phyloP scores from a whole-genome alignment of 2,888 invertebrate genomes.

The Tineola bisselliella region DNA sequence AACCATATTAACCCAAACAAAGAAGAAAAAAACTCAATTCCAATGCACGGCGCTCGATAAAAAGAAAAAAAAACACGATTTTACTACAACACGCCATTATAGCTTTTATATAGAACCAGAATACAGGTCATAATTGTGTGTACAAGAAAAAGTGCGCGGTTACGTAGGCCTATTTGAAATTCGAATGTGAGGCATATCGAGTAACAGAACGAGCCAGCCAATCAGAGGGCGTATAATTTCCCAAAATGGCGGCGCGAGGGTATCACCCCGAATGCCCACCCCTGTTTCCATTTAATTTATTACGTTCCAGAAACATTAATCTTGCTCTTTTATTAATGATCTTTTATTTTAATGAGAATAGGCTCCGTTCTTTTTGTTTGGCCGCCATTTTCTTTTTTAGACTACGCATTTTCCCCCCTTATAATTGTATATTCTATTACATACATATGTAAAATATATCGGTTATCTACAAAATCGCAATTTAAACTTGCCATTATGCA shows the following conservation, averaged over 20 bases:
- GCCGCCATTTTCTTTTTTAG: no score
- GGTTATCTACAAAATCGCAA: no score
- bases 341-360: slow-evolving; percentile 63
- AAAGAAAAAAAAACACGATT: no score
- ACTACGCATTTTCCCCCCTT: background rate
- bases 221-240: background rate
- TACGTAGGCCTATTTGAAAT: background rate
- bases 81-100: background rate
- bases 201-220: background rate
- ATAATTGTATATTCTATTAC: no score
- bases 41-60: no score
- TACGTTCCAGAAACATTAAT: slow-evolving; percentile 59
- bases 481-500: no score
- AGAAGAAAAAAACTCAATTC: no score
- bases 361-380: slow-evolving; percentile 26
- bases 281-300: slow-evolving; percentile 57
- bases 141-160: background rate
- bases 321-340: slow-evolving; percentile 65
- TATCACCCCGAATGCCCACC: slow-evolving; percentile 24
- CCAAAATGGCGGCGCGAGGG: slow-evolving; percentile 1
- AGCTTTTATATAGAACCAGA: background rate
- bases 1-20: no score
- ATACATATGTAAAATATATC: no score
- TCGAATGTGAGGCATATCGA: background rate
- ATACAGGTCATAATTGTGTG: background rate